Base-by-base conservation (phyloP, 2,797 vertebrate species). In the Hylomyscus alleni region DNA sequence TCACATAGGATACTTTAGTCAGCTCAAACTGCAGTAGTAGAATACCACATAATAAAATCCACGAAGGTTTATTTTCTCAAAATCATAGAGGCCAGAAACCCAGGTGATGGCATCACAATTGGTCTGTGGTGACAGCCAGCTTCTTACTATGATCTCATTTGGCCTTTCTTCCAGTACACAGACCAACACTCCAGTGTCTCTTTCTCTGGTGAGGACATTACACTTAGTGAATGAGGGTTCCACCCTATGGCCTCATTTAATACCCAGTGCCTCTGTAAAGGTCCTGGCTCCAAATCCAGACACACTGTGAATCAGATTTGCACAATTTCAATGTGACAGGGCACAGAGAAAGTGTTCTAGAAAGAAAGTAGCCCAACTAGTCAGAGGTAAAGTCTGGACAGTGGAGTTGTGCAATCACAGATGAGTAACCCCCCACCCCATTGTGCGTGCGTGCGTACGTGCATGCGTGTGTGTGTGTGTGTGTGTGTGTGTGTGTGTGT, bases 221-320 rank as follows among this genome's bases (percentile, higher is more conserved):
- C 47, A 76, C 26, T 89, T 87, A 58, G 9, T 54, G 44, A 19
- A 78, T 52, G 75, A 87, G 67, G 12, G 9, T 40, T 29, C 76
- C 20, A 91, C 94, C 84, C 52, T 40, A 37, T 69, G 69, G 67
- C 20, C 52, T 89, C 78, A 81, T 89, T 87, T 81, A 90, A 81
- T 92, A 76, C 77, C 67, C 84, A 44, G 81, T n/a, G 91, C 7
- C 50, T 89, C 31, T 19, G 22, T n/a, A n/a, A 89, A 90, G 4
- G 29, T 44, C 44, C 14, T 86, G 8, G 60, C 60, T 95, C 69
- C 65, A 86, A 82, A 10, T n/a, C 69, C 0, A 95, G 47, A 85
- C 54, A n/a, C 37, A 40, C 37, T 34, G 7, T 13, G 5, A 40
- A 6, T 80, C 80, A 89, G 83, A 56, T 9, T 26, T 69, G 73